Base-by-base conservation (phyloP, 2,888 invertebrate genomes). In the Drosophila subquinaria region DNA sequence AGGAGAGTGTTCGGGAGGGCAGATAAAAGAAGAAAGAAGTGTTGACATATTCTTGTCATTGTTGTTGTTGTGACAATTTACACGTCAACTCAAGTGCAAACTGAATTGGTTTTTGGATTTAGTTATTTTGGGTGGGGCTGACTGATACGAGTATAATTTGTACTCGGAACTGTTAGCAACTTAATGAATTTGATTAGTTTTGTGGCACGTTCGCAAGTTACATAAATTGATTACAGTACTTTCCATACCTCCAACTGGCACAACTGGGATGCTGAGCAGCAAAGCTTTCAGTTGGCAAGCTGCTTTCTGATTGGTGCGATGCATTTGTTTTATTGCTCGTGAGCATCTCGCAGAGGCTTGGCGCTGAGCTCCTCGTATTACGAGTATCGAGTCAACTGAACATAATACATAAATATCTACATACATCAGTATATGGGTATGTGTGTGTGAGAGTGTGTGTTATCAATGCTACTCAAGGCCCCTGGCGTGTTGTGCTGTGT, bases 31-130 rank as follows among this genome's bases (percentile, higher is more conserved):
- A 33, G 4, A 13, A 60, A 47, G 53, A 82, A 75, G 85, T 85
- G 88, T 85, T 82, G 84, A 87, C 88, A 79, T 47, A 70, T 73
- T 75, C 43, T 48, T 55, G 52, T 43, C 4, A 35, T 30, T 50
- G 55, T 76, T 74, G 52, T 78, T 78, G 68, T 62, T 68, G 69
- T 48, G 52, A 70, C 77, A 83, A 72, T 86, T 83, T 71, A 81
- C 83, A 74, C 79, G 62, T 65, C 63, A 78, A 73, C 70, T 74
- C 69, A 61, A 71, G 83, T 67, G 69, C 53, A 78, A 80, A 52
- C 51, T 36, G 43, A 83, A 73, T 74, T 71, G 47, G 45, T 71
- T 73, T 71, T 69, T 36, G 61, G 45, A 61, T 69, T 75, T 74
- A 66, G 40, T 66, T 33, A 51, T 17, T 42, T 43, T 42, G 71